A percentile compares a stretch with the other conserved stretches of the same genome.
Conservation (phyloP, 2,888 invertebrate species). For the Dolichopus griseipennis region DNA sequence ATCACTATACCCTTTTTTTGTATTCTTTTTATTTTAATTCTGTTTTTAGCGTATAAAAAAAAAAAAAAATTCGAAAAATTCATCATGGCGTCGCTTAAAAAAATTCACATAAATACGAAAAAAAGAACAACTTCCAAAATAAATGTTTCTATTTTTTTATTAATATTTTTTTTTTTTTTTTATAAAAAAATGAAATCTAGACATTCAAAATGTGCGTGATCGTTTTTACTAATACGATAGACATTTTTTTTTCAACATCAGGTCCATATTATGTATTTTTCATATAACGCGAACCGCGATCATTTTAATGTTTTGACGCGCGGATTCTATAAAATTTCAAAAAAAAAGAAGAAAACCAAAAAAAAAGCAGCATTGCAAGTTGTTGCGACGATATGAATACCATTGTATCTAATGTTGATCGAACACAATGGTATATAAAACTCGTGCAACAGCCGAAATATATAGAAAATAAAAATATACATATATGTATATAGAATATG, state of each 20-base stretch:
- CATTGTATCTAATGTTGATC: too few species aligned
- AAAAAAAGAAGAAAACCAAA: background rate
- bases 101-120: background rate
- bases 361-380: too few species aligned
- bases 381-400: too few species aligned
- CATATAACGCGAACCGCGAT: background rate
- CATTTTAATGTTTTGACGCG: background rate
- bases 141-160: background rate
- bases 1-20: too few species aligned
- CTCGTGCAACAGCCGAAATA: too few species aligned
- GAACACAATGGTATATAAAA: too few species aligned
- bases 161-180: background rate
- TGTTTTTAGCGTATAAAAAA: background rate
- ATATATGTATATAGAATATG: too few species aligned
- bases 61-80: background rate
- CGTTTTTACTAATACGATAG: too few species aligned
- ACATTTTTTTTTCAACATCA: background rate
- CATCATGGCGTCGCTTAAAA: background rate
- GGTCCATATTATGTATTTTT: background rate
- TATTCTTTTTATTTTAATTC: too few species aligned
- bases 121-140: background rate
- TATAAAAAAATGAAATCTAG: background rate
- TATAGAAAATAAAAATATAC: too few species aligned
- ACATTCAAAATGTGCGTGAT: conserved; percentile 1
- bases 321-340: background rate